Percentiles rank a stretch among this genome's conserved stretches.
Conservation (phyloP, 2,797 vertebrate species). For the Poecilia picta region DNA sequence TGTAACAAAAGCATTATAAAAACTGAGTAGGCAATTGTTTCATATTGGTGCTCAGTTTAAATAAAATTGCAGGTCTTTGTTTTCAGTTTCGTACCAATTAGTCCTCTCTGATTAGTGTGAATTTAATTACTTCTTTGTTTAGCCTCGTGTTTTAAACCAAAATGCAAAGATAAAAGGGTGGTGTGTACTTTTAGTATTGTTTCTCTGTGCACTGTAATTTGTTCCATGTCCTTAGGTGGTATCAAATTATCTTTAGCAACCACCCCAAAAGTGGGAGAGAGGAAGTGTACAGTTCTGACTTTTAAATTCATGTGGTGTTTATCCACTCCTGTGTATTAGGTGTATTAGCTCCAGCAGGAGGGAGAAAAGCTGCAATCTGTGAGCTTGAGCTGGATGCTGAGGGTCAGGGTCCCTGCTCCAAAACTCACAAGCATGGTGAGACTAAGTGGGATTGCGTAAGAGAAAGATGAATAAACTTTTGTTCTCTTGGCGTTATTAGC, state of each 20-base stretch:
- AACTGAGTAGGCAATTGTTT: background rate
- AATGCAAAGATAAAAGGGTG: constrained; percentile 8
- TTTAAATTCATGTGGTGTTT: constrained; percentile 25
- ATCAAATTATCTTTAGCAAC: constrained; percentile 57
- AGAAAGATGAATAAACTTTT: constrained; percentile 63
- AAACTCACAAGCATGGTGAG: constrained; percentile 22
- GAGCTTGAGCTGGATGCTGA: constrained; percentile 2
- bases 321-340: constrained; percentile 14
- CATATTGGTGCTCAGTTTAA: constrained; percentile 14
- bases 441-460: constrained; percentile 59
- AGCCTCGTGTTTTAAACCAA: constrained; percentile 15
- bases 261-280: constrained; percentile 21
- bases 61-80: constrained; percentile 13
- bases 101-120: constrained; percentile 7
- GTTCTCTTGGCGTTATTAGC: constrained; percentile 48
- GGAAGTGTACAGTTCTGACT: constrained; percentile 3
- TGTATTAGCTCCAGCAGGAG: constrained; percentile 26
- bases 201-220: constrained; percentile 29
- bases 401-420: constrained; percentile 36
- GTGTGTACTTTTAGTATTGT: constrained; percentile 14
- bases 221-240: constrained; percentile 28
- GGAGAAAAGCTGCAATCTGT: constrained; percentile 21
- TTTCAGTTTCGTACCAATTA: constrained; percentile 16
- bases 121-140: constrained; percentile 21
- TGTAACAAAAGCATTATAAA: background rate